A percentile compares a stretch with the other conserved stretches of the same genome.
Conservation (phyloP, 2,113 vertebrate species). For the Platichthys stellatus region DNA sequence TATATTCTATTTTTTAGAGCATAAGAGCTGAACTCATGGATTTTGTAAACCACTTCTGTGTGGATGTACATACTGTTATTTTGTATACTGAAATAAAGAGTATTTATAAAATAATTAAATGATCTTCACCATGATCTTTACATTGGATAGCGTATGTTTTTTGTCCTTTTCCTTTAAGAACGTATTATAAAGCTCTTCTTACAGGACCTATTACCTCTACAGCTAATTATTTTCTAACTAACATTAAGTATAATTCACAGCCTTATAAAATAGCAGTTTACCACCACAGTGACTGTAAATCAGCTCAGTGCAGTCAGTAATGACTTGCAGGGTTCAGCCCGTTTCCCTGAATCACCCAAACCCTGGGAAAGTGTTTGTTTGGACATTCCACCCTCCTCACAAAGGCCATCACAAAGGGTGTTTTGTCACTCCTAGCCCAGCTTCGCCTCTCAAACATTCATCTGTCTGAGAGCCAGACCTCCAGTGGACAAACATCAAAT, state of each 20-base stretch:
- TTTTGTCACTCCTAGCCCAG: slow-evolving; percentile 44
- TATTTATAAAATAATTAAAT: slow-evolving; percentile 95
- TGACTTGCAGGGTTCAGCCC: slow-evolving; percentile 48
- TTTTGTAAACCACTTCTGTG: slow-evolving; percentile 89
- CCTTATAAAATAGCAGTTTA: slow-evolving; percentile 68
- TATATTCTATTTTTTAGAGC: slow-evolving; percentile 72
- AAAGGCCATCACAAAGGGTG: slow-evolving; percentile 59
- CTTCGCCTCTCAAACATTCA: slow-evolving; percentile 52
- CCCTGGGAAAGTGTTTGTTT: slow-evolving; percentile 77
- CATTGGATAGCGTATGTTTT: slow-evolving; percentile 23
- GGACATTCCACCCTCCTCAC: slow-evolving; percentile 65
- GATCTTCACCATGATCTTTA: slow-evolving; percentile 72
- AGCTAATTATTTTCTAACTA: slow-evolving; percentile 34
- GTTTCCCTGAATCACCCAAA: slow-evolving; percentile 41
- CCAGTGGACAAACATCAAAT: slow-evolving; percentile 39
- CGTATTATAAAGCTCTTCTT: neutral
- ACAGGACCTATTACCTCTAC: slow-evolving; percentile 10
- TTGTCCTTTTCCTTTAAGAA: slow-evolving; percentile 1
- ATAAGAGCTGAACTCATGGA: slow-evolving; percentile 75
- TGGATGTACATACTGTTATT: slow-evolving; percentile 94
- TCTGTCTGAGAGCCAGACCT: slow-evolving; percentile 37
- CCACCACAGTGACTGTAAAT: slow-evolving; percentile 49
- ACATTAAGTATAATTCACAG: slow-evolving; percentile 53
- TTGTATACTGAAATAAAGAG: slow-evolving; percentile 91
- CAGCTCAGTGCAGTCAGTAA: slow-evolving; percentile 58